Percentiles rank a stretch among this genome's conserved stretches.
These are phyloP conservation scores for Cosmopolites sordidus DNA, from an alignment of 2,888 invertebrate species.

Conservation along the genomic window DNA sequence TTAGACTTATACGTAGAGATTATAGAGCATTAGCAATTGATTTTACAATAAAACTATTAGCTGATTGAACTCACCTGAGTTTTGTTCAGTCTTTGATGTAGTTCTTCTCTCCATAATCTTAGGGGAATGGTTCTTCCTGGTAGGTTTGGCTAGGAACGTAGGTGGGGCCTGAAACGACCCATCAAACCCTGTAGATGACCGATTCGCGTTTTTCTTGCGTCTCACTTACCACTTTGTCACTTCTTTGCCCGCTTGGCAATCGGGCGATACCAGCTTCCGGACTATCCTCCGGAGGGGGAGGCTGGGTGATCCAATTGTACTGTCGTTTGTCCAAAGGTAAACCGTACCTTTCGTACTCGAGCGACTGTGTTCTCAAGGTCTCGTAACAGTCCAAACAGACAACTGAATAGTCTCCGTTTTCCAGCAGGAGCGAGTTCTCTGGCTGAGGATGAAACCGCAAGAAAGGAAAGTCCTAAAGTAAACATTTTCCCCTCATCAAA, in stretches of 20 bases:
- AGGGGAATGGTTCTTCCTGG: slow-evolving; percentile 62
- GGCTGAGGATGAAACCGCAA: slow-evolving; percentile 77
- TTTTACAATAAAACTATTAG: too few species aligned
- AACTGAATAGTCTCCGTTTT: slow-evolving; percentile 86
- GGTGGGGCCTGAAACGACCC: slow-evolving; percentile 55
- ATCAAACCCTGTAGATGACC: too few species aligned
- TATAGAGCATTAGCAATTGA: too few species aligned
- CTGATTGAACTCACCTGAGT: slow-evolving; percentile 44
- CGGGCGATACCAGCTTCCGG: slow-evolving; percentile 80
- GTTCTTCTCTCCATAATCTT: slow-evolving; percentile 54
- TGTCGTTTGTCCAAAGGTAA: slow-evolving; percentile 85
- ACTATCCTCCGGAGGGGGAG: slow-evolving; percentile 87
- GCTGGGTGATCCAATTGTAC: slow-evolving; percentile 92
- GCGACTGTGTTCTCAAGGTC: slow-evolving; percentile 83
- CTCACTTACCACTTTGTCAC: slow-evolving; percentile 65
- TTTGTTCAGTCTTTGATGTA: slow-evolving; percentile 41
- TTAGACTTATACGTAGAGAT: too few species aligned
- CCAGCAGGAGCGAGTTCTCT: slow-evolving; percentile 77
- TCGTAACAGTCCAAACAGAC: slow-evolving; percentile 92
- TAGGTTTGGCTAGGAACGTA: slow-evolving; percentile 54
- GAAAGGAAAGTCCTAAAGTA: slow-evolving; percentile 78
- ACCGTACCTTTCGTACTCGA: slow-evolving; percentile 86
- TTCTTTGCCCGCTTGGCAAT: slow-evolving; percentile 79
- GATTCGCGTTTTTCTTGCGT: too few species aligned
- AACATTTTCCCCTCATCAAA: slow-evolving; percentile 21